Evolutionary conservation across 2,797 vertebrate species (phyloP), one percentile per base, ranked within the genome.

Genomic region (Tragelaphus oryx): DNA sequence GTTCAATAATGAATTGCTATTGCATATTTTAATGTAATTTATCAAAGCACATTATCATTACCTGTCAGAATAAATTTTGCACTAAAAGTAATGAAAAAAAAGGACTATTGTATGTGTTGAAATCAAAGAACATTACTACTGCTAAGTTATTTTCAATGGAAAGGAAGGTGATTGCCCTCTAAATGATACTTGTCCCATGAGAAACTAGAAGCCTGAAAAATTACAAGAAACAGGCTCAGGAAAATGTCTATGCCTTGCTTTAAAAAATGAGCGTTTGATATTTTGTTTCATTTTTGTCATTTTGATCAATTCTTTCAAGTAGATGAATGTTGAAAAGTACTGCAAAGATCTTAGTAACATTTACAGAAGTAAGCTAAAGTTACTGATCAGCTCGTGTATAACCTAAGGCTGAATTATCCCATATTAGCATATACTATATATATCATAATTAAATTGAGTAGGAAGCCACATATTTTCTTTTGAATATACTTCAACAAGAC

Each of bases 231-330:
- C n/a, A 76, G 84, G 44, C 46, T 8, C n/a, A 85, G 90, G 87
- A 93, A 91, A 95, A 95, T 59, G 93, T 97, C 7, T 17, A 75
- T 98, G 97, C 90, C 89, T 97, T 93, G 50, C 94, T 98, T 97
- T 98, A 94, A 96, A 96, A 95, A 96, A 95, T 92, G 82, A 96
- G 50, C 62, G 89, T 97, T 97, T 97, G 94, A 94, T 97, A 97
- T 97, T 97, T 96, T 93, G 93, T 97, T 98, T 97, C 92, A 48
- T 93, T 95, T 33, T 94, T 96, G 65, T 91, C 82, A 92, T 97
- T 93, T 96, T 84, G 93, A 96, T 83, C 95, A 96, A 71, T 96
- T 97, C 92, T 98, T 96, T 93, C 57, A 96, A 96, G 93, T 86
- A 91, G 18, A 82, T 48, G 65, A 95, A 68, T 93, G 86, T 93